phyloP scores from a whole-genome alignment of 1,140 invertebrate genomes.

The Eueides isabella region DNA sequence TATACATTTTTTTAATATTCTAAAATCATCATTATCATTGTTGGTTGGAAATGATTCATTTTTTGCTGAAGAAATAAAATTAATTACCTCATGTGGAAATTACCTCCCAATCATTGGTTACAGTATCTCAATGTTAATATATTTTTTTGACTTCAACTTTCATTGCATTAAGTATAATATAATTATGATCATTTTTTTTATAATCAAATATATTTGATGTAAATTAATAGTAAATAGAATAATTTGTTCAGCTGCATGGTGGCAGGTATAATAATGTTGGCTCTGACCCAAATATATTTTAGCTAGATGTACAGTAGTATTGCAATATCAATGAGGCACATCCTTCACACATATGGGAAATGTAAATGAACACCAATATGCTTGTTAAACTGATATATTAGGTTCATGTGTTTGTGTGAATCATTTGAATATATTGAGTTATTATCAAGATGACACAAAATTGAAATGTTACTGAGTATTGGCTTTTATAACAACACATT shows the following conservation, averaged over 20 bases:
- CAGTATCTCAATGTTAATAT: no score
- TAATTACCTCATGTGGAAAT: no score
- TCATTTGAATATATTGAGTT: neutral
- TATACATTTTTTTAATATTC: neutral
- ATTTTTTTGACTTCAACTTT: no score
- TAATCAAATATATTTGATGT: no score
- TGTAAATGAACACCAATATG: neutral
- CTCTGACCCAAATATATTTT: neutral
- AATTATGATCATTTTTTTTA: no score
- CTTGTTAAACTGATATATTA: slow-evolving; percentile 1
- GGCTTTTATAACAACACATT: neutral
- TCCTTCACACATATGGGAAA: neutral
- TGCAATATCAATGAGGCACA: slow-evolving; percentile 11
- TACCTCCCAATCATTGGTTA: no score
- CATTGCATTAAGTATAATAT: no score
- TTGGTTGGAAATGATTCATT: no score
- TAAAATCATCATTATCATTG: no score
- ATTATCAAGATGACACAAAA: neutral
- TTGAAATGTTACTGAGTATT: neutral
- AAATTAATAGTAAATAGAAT: neutral
- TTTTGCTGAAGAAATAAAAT: no score
- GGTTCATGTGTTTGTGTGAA: neutral
- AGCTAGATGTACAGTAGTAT: neutral
- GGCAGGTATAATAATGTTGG: neutral
- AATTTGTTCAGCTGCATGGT: neutral